phyloP scores from a whole-genome alignment of 2,113 vertebrate genomes.

The Phocoena phocoena region DNA sequence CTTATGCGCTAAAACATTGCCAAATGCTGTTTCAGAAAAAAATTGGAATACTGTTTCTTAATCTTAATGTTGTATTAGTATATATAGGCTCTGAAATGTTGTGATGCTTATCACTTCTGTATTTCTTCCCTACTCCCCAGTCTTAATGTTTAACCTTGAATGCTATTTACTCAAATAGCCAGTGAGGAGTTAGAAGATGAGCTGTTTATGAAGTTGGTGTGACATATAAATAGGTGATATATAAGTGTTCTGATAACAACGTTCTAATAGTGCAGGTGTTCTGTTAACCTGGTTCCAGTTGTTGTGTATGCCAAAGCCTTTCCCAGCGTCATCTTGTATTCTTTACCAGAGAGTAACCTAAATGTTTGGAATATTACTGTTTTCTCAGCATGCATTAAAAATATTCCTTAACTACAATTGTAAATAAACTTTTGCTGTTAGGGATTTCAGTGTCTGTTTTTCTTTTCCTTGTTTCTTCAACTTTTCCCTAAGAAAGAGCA shows the following conservation, averaged over 20 bases:
- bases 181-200: conserved; percentile 45
- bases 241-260: conserved; percentile 59
- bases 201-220: conserved; percentile 58
- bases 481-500: conserved; percentile 30
- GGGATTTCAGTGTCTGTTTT: conserved; percentile 65
- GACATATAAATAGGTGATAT: conserved; percentile 61
- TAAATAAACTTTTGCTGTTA: conserved; percentile 73
- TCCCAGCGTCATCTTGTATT: conserved; percentile 48
- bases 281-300: conserved; percentile 37
- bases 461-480: conserved; percentile 53
- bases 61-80: conserved; percentile 72
- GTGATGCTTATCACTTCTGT: conserved; percentile 72
- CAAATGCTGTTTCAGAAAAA: conserved; percentile 26
- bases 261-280: conserved; percentile 50
- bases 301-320: conserved; percentile 45
- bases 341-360: conserved; percentile 42
- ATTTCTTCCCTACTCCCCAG: conserved; percentile 63
- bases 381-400: conserved; percentile 75
- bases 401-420: conserved; percentile 53
- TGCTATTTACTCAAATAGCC: conserved; percentile 73
- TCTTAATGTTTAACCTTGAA: conserved; percentile 76
- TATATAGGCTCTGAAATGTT: conserved; percentile 81
- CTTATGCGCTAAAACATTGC: conserved; percentile 89
- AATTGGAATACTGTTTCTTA: conserved; percentile 66
- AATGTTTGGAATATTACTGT: conserved; percentile 64